phyloP scores from a whole-genome alignment of 1,140 invertebrate genomes.

The Lasaia peninsularis region DNA sequence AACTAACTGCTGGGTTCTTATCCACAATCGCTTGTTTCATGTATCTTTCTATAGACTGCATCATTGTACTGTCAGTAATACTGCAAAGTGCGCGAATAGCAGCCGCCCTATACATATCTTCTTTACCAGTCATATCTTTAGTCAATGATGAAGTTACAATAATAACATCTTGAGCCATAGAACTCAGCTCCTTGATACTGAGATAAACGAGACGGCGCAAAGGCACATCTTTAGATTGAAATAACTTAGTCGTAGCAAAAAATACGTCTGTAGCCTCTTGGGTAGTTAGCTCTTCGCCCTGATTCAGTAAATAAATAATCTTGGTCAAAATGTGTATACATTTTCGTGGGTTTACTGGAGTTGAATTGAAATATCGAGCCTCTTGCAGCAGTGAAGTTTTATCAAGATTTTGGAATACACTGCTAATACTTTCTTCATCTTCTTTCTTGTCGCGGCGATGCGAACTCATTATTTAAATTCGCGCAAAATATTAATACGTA shows the following conservation, averaged over 20 bases:
- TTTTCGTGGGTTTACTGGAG: conserved; percentile 96
- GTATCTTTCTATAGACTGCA: conserved; percentile 97
- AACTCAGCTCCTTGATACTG: conserved; percentile 96
- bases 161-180: conserved; percentile 98
- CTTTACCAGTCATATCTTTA: conserved; percentile 99
- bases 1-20: conserved; percentile 94
- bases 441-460: conserved; percentile 47
- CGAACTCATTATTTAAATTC: conserved; percentile 31
- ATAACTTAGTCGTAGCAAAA: conserved; percentile 99
- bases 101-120: conserved; percentile 96
- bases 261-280: conserved; percentile 98
- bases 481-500: neutral
- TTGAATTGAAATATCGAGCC: conserved; percentile 97
- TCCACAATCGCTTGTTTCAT: conserved; percentile 99
- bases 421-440: conserved; percentile 80
- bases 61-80: conserved; percentile 96
- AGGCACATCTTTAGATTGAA: conserved; percentile 96
- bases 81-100: conserved; percentile 97
- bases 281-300: conserved; percentile 88
- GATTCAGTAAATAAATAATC: conserved; percentile 96
- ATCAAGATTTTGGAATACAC: conserved; percentile 94
- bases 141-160: conserved; percentile 98
- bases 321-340: conserved; percentile 97
- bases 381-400: conserved; percentile 97
- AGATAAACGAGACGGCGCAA: conserved; percentile 96